Percentiles rank a stretch among this genome's conserved stretches.
Evolutionary conservation across 2,797 vertebrate genomes (phyloP).

Genomic region (Streptopelia turtur): DNA sequence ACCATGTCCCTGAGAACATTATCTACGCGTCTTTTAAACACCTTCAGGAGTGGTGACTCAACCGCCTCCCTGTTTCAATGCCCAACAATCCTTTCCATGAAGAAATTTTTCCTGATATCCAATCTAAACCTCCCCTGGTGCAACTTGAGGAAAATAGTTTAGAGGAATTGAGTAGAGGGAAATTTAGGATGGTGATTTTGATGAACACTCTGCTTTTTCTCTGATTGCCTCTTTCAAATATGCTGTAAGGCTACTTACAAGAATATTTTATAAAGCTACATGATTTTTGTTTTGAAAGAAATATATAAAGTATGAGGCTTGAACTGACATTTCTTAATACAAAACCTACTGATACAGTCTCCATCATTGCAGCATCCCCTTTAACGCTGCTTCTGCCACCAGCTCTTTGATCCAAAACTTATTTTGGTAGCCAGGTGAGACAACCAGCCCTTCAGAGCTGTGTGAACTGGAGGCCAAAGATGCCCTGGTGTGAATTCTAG

Average conservation of each 20-base stretch:
- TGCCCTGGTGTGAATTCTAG: neutral
- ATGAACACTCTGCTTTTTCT: neutral
- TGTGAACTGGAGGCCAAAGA: neutral
- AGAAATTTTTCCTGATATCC: too few relatives aligned
- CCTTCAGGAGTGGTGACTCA: too few relatives aligned
- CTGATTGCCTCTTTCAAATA: neutral
- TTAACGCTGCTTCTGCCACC: neutral
- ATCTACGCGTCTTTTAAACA: too few relatives aligned
- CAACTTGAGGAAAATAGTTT: neutral
- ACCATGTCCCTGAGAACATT: too few relatives aligned
- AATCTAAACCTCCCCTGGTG: too few relatives aligned
- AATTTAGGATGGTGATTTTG: neutral
- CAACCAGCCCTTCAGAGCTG: neutral
- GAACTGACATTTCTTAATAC: neutral
- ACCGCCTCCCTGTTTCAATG: too few relatives aligned
- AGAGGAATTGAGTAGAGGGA: neutral
- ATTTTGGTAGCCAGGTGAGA: neutral
- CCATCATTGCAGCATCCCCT: neutral
- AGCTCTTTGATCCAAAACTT: neutral
- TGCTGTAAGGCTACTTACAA: neutral
- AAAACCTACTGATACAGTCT: neutral
- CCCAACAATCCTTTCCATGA: too few relatives aligned
- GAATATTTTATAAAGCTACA: neutral
- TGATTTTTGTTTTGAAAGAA: neutral
- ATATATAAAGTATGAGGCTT: neutral